These are phyloP conservation scores for Tragulus kanchil DNA, from an alignment of 2,113 vertebrate species.

Conservation along the genomic window DNA sequence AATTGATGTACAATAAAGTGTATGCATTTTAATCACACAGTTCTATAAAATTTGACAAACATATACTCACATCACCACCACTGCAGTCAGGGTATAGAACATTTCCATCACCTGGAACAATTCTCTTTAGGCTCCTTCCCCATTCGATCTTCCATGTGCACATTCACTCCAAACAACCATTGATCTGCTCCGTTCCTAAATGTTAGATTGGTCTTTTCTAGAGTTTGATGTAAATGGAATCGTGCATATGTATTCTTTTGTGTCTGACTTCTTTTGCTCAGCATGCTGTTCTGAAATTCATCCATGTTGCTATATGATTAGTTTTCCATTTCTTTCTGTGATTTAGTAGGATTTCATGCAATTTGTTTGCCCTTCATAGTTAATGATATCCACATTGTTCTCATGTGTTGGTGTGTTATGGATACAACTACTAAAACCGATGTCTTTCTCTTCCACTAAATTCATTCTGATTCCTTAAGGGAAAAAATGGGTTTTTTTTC, in stretches of 20 bases:
- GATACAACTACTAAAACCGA: background rate
- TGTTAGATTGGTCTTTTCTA: background rate
- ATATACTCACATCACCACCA: background rate
- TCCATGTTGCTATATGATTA: background rate
- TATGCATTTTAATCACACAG: background rate
- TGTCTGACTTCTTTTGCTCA: background rate
- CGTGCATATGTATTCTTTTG: background rate
- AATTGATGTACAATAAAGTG: background rate
- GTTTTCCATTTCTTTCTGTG: background rate
- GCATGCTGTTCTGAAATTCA: background rate
- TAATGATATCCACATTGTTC: background rate
- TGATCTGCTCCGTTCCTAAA: background rate
- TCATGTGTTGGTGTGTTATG: background rate
- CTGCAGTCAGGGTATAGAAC: background rate
- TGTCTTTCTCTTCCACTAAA: background rate
- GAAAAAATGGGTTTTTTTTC: slow-evolving; percentile 1
- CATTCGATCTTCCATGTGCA: background rate
- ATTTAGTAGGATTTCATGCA: background rate
- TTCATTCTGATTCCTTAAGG: background rate
- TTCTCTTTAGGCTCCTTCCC: background rate
- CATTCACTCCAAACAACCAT: background rate
- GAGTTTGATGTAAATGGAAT: background rate
- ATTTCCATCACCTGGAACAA: background rate
- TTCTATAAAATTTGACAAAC: background rate
- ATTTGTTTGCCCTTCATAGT: background rate